Percentiles rank a stretch among this genome's conserved stretches.
Conservation (phyloP, 2,888 invertebrate genomes). For the Andrena camellia region DNA sequence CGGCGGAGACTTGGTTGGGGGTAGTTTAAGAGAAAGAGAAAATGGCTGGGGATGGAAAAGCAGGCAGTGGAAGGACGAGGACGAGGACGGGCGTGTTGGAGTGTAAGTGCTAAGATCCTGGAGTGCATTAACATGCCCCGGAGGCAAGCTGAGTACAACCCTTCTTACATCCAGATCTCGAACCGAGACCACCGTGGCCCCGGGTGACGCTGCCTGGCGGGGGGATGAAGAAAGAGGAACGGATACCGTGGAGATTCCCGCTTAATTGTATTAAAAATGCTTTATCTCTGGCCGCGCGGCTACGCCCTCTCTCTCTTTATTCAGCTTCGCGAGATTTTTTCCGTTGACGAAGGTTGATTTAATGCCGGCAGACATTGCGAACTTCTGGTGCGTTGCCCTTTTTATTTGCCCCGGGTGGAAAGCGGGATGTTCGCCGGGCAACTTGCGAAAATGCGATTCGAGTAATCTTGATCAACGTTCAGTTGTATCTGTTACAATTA, state of each 20-base stretch:
- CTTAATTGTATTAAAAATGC: constrained; percentile 85
- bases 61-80: constrained; percentile 63
- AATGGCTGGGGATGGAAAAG: constrained; percentile 79
- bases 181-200: constrained; percentile 77
- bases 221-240: constrained; percentile 51
- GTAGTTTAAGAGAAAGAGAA: constrained; percentile 84
- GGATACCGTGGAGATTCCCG: constrained; percentile 83
- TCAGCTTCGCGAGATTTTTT: constrained; percentile 29
- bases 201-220: constrained; percentile 61
- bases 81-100: constrained; percentile 81
- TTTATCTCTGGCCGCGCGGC: constrained; percentile 70
- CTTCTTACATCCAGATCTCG: constrained; percentile 84
- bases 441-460: constrained; percentile 8
- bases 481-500: not conserved
- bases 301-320: constrained; percentile 21
- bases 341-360: constrained; percentile 48
- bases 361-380: constrained; percentile 33
- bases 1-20: constrained; percentile 74
- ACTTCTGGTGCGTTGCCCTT: constrained; percentile 6
- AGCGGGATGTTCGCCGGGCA: not conserved
- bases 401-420: not conserved
- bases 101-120: constrained; percentile 85
- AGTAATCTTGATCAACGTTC: not conserved
- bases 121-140: constrained; percentile 85
- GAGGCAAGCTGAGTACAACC: constrained; percentile 84